Conservation (phyloP, 1,140 invertebrate genomes). For the Nymphalis io region DNA sequence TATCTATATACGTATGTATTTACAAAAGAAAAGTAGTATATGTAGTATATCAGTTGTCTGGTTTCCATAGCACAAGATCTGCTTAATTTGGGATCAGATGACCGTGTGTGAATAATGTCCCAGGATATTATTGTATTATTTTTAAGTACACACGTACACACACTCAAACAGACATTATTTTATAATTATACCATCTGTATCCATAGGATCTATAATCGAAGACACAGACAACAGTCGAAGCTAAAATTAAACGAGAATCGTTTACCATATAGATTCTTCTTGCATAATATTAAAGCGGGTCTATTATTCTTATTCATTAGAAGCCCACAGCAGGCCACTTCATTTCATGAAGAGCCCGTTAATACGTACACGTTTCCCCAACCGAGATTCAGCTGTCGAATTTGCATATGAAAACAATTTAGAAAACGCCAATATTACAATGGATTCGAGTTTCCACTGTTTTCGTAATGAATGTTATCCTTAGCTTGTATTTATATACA, state of each 20-base stretch:
- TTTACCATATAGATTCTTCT: conserved; percentile 14
- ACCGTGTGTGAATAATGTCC: too few relatives aligned
- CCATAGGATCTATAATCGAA: background rate
- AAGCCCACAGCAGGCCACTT: conserved; percentile 5
- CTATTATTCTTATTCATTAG: conserved; percentile 23
- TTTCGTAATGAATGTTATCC: conserved; percentile 10
- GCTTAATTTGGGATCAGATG: too few relatives aligned
- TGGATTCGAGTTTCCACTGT: conserved; percentile 7
- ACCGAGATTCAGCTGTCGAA: conserved; percentile 5
- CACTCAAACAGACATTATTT: too few relatives aligned
- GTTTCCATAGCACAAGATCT: too few relatives aligned
- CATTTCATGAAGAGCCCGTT: background rate
- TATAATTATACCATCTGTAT: too few relatives aligned
- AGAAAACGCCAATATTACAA: conserved; percentile 15
- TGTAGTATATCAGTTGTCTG: too few relatives aligned
- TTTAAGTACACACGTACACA: too few relatives aligned
- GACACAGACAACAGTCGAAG: background rate
- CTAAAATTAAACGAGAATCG: conserved; percentile 5
- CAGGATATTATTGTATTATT: too few relatives aligned
- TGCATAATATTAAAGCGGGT: conserved; percentile 7
- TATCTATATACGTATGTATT: too few relatives aligned
- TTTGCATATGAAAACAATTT: conserved; percentile 47
- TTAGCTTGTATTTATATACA: background rate
- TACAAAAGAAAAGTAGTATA: too few relatives aligned
- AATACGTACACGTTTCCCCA: conserved; percentile 5